Conservation (phyloP, 30 jellyfish, hydroid and myxozoan species). For the Hydractinia echinata region DNA sequence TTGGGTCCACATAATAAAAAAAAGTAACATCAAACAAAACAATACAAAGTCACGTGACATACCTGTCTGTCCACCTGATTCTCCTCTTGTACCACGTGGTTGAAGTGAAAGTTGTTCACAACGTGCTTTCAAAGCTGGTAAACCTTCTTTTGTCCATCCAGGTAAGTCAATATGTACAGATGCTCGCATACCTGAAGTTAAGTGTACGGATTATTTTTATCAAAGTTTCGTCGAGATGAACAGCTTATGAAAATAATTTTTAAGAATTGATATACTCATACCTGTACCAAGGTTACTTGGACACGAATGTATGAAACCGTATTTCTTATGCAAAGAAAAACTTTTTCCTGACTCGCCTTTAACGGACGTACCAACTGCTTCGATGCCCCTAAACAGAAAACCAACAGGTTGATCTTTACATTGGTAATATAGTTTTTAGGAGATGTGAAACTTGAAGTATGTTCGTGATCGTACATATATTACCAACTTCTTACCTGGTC, state of each 20-base stretch:
- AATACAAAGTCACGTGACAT: neutral
- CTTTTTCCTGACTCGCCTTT: neutral
- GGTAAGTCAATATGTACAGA: conserved; percentile 32
- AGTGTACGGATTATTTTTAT: too few species aligned
- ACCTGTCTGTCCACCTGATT: conserved; percentile 20
- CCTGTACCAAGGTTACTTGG: conserved; percentile 33
- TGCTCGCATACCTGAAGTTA: conserved; percentile 19
- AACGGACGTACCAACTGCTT: conserved; percentile 5
- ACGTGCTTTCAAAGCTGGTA: conserved; percentile 18
- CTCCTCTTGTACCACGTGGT: conserved; percentile 33
- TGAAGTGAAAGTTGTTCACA: conserved; percentile 12
- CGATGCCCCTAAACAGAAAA: neutral
- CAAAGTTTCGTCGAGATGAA: too few species aligned
- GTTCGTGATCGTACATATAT: neutral
- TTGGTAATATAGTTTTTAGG: too few species aligned
- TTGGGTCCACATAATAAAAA: too few species aligned
- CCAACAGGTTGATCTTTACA: too few species aligned
- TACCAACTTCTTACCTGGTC: neutral
- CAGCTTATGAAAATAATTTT: too few species aligned
- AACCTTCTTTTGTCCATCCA: conserved; percentile 24
- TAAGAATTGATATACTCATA: neutral
- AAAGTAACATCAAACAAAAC: too few species aligned
- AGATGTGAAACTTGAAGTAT: neutral
- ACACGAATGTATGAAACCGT: conserved; percentile 20
- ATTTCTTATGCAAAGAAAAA: conserved; percentile 10